A percentile compares a stretch with the other conserved stretches of the same genome.
Evolutionary conservation across 2,888 invertebrate genomes (phyloP).

Genomic region (Cosmorhoe ocellata): DNA sequence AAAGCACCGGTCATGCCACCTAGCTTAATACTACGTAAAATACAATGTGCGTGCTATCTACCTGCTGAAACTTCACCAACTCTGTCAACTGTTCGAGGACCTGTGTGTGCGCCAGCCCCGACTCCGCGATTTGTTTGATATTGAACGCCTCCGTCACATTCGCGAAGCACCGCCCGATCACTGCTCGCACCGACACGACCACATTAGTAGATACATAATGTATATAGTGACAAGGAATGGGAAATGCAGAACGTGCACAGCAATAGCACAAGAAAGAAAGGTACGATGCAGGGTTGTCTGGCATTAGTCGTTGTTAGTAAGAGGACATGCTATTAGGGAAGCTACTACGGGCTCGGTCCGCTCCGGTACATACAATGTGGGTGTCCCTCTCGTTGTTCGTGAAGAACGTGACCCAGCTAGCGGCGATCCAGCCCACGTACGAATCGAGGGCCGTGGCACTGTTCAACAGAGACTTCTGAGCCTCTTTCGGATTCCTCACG

Average conservation of each 20-base stretch:
- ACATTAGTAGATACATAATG: conserved; percentile 27
- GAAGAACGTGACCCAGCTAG: conserved; percentile 74
- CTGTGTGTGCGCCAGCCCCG: conserved; percentile 42
- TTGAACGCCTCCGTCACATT: conserved; percentile 53
- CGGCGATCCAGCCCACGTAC: conserved; percentile 73
- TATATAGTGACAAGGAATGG: conserved; percentile 9
- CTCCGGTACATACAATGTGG: conserved; percentile 68
- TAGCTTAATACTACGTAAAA: conserved; percentile 1
- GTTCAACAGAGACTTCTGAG: conserved; percentile 62
- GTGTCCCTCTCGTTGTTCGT: conserved; percentile 64
- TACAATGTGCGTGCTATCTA: conserved; percentile 43
- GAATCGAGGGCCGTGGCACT: conserved; percentile 72
- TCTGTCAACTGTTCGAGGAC: conserved; percentile 52
- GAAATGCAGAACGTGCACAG: conserved; percentile 19
- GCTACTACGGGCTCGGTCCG: conserved; percentile 11
- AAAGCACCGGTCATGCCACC: conserved; percentile 7
- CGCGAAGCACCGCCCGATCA: conserved; percentile 67
- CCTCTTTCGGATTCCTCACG: conserved; percentile 58
- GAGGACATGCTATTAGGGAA: conserved; percentile 10
- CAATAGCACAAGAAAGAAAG: neutral
- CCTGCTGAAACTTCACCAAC: conserved; percentile 62
- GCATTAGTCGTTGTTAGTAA: conserved; percentile 31
- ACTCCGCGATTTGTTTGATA: conserved; percentile 26
- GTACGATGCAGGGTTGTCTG: neutral
- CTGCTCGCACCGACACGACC: conserved; percentile 53